phyloP scores from a whole-genome alignment of 1,140 invertebrate species.

The Ips typographus region DNA sequence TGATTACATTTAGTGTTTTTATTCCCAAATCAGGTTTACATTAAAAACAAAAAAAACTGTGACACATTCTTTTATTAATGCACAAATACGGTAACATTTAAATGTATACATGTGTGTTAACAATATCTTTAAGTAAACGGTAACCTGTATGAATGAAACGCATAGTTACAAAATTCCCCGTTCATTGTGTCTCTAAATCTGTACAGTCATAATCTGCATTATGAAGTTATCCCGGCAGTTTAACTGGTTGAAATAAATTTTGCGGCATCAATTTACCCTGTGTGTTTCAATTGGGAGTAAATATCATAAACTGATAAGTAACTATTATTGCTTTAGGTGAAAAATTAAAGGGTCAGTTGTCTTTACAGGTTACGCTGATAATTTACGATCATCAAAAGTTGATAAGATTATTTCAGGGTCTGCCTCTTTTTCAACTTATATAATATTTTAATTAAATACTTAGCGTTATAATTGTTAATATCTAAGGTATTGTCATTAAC shows the following conservation, averaged over 20 bases:
- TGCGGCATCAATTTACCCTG: neutral
- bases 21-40: too few relatives aligned
- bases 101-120: constrained; percentile 54
- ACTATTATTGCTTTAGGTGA: too few relatives aligned
- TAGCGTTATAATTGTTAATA: constrained; percentile 46
- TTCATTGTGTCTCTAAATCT: neutral
- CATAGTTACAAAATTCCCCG: too few relatives aligned
- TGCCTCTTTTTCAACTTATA: constrained; percentile 34
- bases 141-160: constrained; percentile 35
- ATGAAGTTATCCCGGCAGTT: neutral
- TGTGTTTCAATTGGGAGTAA: too few relatives aligned
- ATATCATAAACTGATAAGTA: too few relatives aligned
- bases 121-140: constrained; percentile 49
- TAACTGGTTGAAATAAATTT: constrained; percentile 1
- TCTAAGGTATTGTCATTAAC: constrained; percentile 53
- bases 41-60: constrained; percentile 24
- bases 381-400: neutral
- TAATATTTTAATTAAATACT: constrained; percentile 47
- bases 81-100: constrained; percentile 54
- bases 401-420: constrained; percentile 11
- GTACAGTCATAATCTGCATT: too few relatives aligned
- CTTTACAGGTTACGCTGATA: constrained; percentile 4
- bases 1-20: neutral
- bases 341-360: neutral
- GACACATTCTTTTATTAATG: constrained; percentile 52